These are phyloP conservation scores for Gnathonemus echidnorhynchus DNA, from an alignment of 2,113 vertebrate genomes.

Conservation along the genomic window DNA sequence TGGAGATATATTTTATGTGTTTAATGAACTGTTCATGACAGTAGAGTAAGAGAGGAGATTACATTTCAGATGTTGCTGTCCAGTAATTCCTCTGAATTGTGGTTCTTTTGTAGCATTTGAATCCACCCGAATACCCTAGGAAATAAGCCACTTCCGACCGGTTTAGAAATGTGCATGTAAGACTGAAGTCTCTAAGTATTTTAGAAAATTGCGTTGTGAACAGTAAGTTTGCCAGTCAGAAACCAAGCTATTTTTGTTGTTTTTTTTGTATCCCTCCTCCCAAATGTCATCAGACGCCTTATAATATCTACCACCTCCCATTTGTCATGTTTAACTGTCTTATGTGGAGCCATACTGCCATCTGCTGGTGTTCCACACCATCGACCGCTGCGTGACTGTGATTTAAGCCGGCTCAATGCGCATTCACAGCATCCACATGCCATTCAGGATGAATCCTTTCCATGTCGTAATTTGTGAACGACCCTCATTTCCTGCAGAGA, in stretches of 20 bases:
- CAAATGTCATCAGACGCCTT: not conserved
- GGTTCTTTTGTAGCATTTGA: not conserved
- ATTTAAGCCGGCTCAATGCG: not conserved
- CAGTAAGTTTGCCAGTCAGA: conserved; percentile 18
- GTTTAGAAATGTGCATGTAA: conserved; percentile 48
- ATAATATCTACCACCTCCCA: conserved; percentile 20
- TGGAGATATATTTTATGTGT: not conserved
- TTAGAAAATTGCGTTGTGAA: conserved; percentile 23
- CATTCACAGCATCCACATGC: not conserved
- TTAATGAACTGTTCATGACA: not conserved
- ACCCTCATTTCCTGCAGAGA: not conserved
- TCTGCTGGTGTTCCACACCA: conserved; percentile 12
- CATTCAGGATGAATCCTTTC: conserved; percentile 2
- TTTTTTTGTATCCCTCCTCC: not conserved
- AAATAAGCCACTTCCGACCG: conserved; percentile 47
- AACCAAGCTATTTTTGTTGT: not conserved
- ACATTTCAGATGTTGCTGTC: not conserved
- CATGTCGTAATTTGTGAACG: not conserved
- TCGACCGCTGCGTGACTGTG: not conserved
- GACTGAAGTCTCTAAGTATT: conserved; percentile 26
- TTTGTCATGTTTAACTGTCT: conserved; percentile 27
- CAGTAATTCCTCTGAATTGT: conserved; percentile 13
- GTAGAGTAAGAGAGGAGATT: not conserved
- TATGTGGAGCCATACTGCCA: conserved; percentile 17
- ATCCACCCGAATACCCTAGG: not conserved